Evolutionary conservation across 2,888 invertebrate genomes (phyloP), one percentile per base, ranked within the genome.

Genomic region (Piscicola geometra): DNA sequence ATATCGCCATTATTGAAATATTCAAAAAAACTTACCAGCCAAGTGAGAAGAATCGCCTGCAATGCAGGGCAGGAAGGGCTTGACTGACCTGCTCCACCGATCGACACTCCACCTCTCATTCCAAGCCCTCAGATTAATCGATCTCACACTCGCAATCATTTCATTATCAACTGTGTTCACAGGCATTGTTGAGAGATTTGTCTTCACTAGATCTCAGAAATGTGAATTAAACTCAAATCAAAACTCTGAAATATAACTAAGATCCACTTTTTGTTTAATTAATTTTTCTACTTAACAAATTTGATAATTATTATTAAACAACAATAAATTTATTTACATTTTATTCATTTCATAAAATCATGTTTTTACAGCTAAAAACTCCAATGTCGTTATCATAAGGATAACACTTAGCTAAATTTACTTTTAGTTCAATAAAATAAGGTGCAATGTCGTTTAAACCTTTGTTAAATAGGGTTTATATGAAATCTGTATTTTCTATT

Each of bases 51-150:
- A 41, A n/a, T 75, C 30, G 64, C 18, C 21, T 33, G 36, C 2
- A 64, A 25, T 1, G 28, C 33, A 73, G n/a, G 64, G 33, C 28
- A 75, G 50, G 35, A 68, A 75, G 12, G 67, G 50, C 88, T 95
- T 95, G 76, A 96, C 93, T 83, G 94, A 93, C 80, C 94, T 94
- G 56, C 94, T 94, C 95, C 95, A 96, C 86, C 94, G 93, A 67
- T 94, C 89, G 85, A 95, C 95, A 0, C 92, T 91, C 96, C 96
- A 96, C 78, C 96, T 88, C 86, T 96, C 95, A 81, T 94, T 89
- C 96, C 96, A 97, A 70, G 95, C 96, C 84, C 90, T 89, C 76
- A 93, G 86, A 60, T 56, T 52, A 21, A 73, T 60, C 35, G 64
- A 18, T 64, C 64, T 73, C n/a, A 73, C 73, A 56, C 60, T 56